Evolutionary conservation across 2,888 invertebrate genomes (phyloP).

Genomic region (Chloroclystis v-ata): DNA sequence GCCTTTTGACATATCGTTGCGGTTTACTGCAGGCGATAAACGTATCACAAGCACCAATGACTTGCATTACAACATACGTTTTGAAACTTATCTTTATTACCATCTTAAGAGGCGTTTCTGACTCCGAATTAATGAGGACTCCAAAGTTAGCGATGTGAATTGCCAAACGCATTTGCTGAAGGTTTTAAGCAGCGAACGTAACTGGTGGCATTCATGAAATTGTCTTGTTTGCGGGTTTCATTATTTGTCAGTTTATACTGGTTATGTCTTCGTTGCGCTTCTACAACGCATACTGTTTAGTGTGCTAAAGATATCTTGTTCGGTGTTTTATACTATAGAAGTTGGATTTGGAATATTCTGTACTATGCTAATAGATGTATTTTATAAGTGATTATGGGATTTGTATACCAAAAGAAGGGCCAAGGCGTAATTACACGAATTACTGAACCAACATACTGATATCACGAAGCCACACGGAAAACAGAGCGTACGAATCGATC

Average conservation of each 20-base stretch:
- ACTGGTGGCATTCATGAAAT: constrained; percentile 17
- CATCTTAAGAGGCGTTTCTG: constrained; percentile 37
- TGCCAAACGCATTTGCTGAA: constrained; percentile 29
- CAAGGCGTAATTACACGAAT: no score
- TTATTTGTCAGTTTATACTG: constrained; percentile 20
- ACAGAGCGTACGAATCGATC: no score
- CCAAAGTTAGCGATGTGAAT: constrained; percentile 31
- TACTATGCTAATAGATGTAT: no score
- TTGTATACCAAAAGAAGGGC: no score
- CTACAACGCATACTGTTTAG: constrained; percentile 16
- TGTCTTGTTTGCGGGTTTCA: constrained; percentile 18
- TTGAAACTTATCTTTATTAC: constrained; percentile 33
- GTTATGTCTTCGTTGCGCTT: constrained; percentile 17
- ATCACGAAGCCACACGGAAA: no score
- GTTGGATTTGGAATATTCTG: neutral
- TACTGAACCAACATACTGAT: no score
- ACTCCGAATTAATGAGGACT: constrained; percentile 37
- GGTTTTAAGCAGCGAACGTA: constrained; percentile 11
- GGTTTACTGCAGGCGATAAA: constrained; percentile 63
- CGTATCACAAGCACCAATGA: constrained; percentile 47
- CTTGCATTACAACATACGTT: constrained; percentile 32
- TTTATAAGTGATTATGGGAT: no score
- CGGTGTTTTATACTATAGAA: neutral
- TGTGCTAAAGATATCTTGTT: constrained; percentile 3
- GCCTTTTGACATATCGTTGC: constrained; percentile 57